Evolutionary conservation across 2,888 invertebrate genomes (phyloP), one percentile per base, ranked within the genome.

Genomic region (Trichogramma evanescens): DNA sequence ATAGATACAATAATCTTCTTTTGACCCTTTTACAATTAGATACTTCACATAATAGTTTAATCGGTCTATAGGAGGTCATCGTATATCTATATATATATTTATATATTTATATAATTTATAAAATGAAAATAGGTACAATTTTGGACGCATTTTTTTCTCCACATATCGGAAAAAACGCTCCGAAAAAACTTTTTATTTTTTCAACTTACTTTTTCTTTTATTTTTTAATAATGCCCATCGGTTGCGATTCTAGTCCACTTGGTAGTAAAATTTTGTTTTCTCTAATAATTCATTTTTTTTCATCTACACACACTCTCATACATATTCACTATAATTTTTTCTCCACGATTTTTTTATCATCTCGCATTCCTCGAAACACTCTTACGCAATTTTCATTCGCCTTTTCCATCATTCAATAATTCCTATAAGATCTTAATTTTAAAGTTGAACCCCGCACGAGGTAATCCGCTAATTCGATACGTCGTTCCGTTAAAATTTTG

Each of bases 111-210:
- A 75, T 75, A 73, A 75, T 77, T 77, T 77, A 77, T 77, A 75
- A 77, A 77, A 77, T 76, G 73, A 77, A 77, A 77, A 77, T 77
- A 77, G 77, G 76, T 77, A 77, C 76, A 76, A 76, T 77, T 77
- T 76, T 74, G 77, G 75, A 77, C 74, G 75, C 75, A 56, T 73
- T 73, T 67, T 69, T 67, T 72, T 72, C 71, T 63, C 60, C 52
- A 62, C 61, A 59, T 70, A 69, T 71, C 71, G 73, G 70, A 77
- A 76, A 77, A 77, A 76, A 77, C 70, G 75, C 72, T 75, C 75
- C 75, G 75, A 75, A 75, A 75, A 72, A 68, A 66, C 63, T 63
- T 66, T 64, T 56, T 46, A 41, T 58, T 40, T n/a, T 55, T 55
- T 59, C 61, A 48, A 43, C 49, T 51, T 59, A 55, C 59, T 63